Base-by-base conservation (phyloP, 2,113 vertebrate species). In the Regulus satrapa region DNA sequence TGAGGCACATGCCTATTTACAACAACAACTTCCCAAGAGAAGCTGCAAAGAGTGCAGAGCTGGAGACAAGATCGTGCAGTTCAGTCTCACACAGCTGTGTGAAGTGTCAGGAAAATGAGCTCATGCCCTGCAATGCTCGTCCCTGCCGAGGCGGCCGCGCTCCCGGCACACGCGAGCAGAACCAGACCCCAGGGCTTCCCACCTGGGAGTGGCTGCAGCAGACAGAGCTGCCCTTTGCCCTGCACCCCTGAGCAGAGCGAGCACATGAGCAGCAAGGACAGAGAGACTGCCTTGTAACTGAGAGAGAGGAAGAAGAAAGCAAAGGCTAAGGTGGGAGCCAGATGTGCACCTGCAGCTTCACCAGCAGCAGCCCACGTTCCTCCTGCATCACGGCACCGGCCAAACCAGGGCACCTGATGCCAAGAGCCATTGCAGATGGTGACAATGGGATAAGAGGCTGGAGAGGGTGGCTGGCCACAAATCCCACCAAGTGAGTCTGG, bases 241-340 rank as follows among this genome's bases (percentile, higher is more conserved):
- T 0, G 0, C 5, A 14, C 28, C 59, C 58, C 5, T 0, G 1
- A 69, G 14, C 0, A 0, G 38, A 68, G 26, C 0, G 0, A 24
- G 34, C 48, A 40, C 0, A 0, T 0, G 2, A 69, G 32, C 32
- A 21, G 46, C 18, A 55, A 46, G 48, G 36, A 10, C 8, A 21
- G 29, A 79, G 46, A 90, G 12, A 10, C 26, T 40, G 51, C 52
- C 26, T 55, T 11, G 38, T 23, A 43, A 32, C 14, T 3, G 0
- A 64, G 23, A 19, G 31, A 34, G 38, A 66, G 14, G 34, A 59
- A 11, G 13, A 5, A 87, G 13, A 23, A 85, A 54, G 34, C 11
- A 23, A 85, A 54, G 34, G 10, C 19, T 10, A 3, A 79, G 40
- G 38, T 4, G 1, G 29, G 32, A 75, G 54, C 48, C 56, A 41